phyloP scores from a whole-genome alignment of 2,797 vertebrate species.

The Orestias chungarensis region DNA sequence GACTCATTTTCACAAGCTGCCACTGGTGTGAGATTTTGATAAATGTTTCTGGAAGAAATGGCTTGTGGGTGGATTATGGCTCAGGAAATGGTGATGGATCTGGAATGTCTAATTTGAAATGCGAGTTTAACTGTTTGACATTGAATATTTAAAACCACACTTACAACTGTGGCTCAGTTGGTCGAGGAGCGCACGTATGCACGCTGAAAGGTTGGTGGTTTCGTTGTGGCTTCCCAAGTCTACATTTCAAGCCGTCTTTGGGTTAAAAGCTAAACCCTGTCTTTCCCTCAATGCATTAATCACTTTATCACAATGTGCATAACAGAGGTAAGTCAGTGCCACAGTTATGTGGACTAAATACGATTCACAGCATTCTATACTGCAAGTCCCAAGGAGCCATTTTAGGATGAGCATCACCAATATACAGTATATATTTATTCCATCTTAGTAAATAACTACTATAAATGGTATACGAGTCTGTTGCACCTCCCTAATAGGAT shows the following conservation, averaged over 20 bases:
- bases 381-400: too few species aligned
- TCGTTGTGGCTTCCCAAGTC: background rate
- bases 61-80: conserved; percentile 28
- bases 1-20: conserved; percentile 60
- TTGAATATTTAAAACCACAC: conserved; percentile 3
- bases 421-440: too few species aligned
- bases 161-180: background rate
- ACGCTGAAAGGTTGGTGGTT: background rate
- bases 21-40: conserved; percentile 45
- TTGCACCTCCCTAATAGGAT: too few species aligned
- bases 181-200: background rate
- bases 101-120: conserved; percentile 16
- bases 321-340: background rate
- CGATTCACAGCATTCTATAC: too few species aligned
- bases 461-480: too few species aligned
- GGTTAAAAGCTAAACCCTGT: background rate
- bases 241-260: background rate
- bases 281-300: background rate
- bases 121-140: conserved; percentile 22
- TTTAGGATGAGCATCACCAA: too few species aligned
- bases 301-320: background rate
- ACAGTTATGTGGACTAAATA: too few species aligned
- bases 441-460: too few species aligned
- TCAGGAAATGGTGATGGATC: conserved; percentile 42
- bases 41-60: conserved; percentile 47